A percentile compares a stretch with the other conserved stretches of the same genome.
Conservation (phyloP, 2,797 vertebrate species). For the Chromis chromis region DNA sequence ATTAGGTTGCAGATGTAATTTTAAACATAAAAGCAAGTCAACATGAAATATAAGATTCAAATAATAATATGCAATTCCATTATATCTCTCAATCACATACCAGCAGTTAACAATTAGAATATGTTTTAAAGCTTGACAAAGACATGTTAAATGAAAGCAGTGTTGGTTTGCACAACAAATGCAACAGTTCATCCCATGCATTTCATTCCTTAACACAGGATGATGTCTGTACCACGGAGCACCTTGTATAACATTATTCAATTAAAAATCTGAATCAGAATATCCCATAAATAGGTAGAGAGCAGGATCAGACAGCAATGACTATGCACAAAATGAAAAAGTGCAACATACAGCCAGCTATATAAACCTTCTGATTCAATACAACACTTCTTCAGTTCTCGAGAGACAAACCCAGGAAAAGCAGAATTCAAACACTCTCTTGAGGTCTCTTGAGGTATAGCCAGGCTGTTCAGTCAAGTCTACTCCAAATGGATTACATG, state of each 20-base stretch:
- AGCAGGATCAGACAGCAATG: background rate
- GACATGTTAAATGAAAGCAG: too few species aligned
- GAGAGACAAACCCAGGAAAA: constrained; percentile 6
- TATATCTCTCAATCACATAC: constrained; percentile 14
- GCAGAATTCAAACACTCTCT: background rate
- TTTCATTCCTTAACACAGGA: too few species aligned
- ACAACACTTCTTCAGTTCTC: background rate
- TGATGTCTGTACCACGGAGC: too few species aligned
- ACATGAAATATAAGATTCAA: constrained; percentile 39
- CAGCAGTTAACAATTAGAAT: constrained; percentile 23
- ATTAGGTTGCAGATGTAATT: constrained; percentile 15
- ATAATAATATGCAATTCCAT: background rate
- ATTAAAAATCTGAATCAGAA: background rate
- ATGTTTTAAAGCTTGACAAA: background rate
- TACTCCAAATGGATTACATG: background rate
- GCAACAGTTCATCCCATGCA: too few species aligned
- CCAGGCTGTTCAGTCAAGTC: background rate
- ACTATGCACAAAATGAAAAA: background rate
- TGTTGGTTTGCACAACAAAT: too few species aligned
- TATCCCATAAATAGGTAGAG: background rate
- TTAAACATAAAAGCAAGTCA: constrained; percentile 21
- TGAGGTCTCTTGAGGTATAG: background rate
- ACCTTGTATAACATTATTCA: too few species aligned
- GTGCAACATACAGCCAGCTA: background rate
- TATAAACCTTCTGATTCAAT: background rate